Evolutionary conservation across 2,113 vertebrate genomes (phyloP).

Genomic region (Andinoacara biseriatus): DNA sequence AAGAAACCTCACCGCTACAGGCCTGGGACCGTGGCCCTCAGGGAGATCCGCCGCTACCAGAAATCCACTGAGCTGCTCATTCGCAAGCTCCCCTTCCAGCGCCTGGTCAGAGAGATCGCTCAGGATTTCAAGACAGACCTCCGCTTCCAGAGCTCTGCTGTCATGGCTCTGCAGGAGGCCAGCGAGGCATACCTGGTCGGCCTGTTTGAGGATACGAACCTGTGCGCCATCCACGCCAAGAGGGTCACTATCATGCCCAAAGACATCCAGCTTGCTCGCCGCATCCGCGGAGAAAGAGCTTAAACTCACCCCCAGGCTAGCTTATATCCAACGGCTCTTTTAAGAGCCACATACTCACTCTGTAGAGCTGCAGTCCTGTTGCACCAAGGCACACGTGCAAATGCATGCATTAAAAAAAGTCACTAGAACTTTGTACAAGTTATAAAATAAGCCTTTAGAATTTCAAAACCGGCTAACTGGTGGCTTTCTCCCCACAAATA

Average conservation of each 20-base stretch:
- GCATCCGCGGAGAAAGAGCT: slow-evolving; percentile 79
- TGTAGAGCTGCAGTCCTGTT: neutral
- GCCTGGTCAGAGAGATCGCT: slow-evolving; percentile 64
- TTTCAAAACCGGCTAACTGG: too few relatives aligned
- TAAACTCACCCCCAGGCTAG: neutral
- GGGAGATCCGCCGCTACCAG: slow-evolving; percentile 70
- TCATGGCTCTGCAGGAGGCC: slow-evolving; percentile 79
- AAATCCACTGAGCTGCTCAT: slow-evolving; percentile 69
- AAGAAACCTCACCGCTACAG: slow-evolving; percentile 71
- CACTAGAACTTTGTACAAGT: too few relatives aligned
- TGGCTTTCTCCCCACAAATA: too few relatives aligned
- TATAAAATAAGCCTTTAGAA: too few relatives aligned
- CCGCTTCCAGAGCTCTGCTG: slow-evolving; percentile 71
- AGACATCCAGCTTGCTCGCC: slow-evolving; percentile 85
- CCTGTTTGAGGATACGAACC: slow-evolving; percentile 83
- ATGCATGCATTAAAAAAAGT: too few relatives aligned
- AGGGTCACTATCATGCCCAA: slow-evolving; percentile 86
- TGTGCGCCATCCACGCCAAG: slow-evolving; percentile 84
- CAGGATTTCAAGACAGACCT: slow-evolving; percentile 72
- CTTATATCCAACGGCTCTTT: neutral
- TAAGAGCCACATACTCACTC: neutral
- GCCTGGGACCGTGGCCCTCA: slow-evolving; percentile 66
- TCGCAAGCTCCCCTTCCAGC: slow-evolving; percentile 68
- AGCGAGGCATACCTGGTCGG: slow-evolving; percentile 84
- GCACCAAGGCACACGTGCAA: too few relatives aligned